These are phyloP conservation scores for Diarsia rubi DNA, from an alignment of 2,888 invertebrate species.

Conservation along the genomic window DNA sequence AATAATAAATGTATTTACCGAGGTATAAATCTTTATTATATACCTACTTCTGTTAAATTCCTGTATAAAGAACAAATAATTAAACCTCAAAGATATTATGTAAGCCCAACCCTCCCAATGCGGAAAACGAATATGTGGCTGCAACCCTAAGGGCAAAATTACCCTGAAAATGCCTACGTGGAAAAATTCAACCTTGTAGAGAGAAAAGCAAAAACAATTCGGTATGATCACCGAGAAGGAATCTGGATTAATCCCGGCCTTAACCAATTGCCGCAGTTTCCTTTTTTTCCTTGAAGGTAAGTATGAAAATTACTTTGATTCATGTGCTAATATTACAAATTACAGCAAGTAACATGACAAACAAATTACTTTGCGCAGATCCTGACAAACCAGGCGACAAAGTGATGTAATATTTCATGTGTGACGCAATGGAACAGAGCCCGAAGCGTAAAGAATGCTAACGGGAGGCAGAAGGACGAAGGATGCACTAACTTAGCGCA, in stretches of 20 bases:
- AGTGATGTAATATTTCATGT: constrained; percentile 52
- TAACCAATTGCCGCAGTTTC: constrained; percentile 20
- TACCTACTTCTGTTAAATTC: not conserved
- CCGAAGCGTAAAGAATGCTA: constrained; percentile 51
- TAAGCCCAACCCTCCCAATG: not conserved
- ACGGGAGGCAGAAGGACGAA: constrained; percentile 43
- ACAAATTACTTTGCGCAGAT: constrained; percentile 34
- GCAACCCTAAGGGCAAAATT: constrained; percentile 17
- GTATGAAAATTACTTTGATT: constrained; percentile 13
- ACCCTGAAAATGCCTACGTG: constrained; percentile 7
- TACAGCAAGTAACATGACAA: constrained; percentile 22
- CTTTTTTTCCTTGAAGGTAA: constrained; percentile 7
- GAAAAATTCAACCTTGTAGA: constrained; percentile 3
- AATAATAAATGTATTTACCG: constrained; percentile 22
- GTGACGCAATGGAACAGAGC: constrained; percentile 56
- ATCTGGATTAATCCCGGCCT: constrained; percentile 31
- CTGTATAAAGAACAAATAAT: constrained; percentile 17
- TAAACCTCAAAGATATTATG: constrained; percentile 4
- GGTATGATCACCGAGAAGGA: constrained; percentile 20
- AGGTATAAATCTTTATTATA: constrained; percentile 20
- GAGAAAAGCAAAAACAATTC: constrained; percentile 31
- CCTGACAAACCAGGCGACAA: constrained; percentile 41
- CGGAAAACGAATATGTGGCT: constrained; percentile 7
- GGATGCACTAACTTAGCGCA: constrained; percentile 50
- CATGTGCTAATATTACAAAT: constrained; percentile 15